Conservation (phyloP, 2,113 vertebrate species). For the Macaca fascicularis region DNA sequence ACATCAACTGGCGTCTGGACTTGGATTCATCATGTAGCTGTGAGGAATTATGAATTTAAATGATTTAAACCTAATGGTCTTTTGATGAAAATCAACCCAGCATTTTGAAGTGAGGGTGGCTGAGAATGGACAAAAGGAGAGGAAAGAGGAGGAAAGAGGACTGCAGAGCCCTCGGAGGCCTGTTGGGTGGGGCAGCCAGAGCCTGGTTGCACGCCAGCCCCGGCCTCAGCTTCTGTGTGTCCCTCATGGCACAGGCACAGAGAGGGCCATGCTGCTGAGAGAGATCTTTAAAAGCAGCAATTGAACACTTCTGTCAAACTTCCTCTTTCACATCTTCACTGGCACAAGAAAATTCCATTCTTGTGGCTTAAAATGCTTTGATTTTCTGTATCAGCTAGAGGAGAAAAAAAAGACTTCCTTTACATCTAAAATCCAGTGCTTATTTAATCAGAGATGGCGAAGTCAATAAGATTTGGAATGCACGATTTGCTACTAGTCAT, state of each 20-base stretch:
- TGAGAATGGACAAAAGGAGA: neutral
- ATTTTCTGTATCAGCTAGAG: neutral
- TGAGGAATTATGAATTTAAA: neutral
- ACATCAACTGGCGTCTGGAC: accelerated
- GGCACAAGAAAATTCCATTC: neutral
- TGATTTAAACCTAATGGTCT: neutral
- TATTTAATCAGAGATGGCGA: neutral
- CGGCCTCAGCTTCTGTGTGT: accelerated
- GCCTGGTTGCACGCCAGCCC: neutral
- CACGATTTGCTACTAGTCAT: accelerated
- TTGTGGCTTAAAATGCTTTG: neutral
- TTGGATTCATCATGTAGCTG: neutral
- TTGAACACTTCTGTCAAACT: neutral
- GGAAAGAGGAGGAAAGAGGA: accelerated
- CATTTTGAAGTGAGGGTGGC: neutral
- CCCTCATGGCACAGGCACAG: accelerated
- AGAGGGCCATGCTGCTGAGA: accelerated
- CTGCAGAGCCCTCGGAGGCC: neutral
- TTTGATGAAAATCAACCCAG: neutral
- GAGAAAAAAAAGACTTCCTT: neutral
- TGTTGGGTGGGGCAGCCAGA: neutral
- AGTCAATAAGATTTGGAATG: neutral
- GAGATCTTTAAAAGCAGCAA: neutral
- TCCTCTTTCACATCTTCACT: neutral
- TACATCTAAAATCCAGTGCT: neutral